Evolutionary conservation across 1,140 invertebrate species (phyloP), one percentile per base, ranked within the genome.

Genomic region (Calliphora vicina): DNA sequence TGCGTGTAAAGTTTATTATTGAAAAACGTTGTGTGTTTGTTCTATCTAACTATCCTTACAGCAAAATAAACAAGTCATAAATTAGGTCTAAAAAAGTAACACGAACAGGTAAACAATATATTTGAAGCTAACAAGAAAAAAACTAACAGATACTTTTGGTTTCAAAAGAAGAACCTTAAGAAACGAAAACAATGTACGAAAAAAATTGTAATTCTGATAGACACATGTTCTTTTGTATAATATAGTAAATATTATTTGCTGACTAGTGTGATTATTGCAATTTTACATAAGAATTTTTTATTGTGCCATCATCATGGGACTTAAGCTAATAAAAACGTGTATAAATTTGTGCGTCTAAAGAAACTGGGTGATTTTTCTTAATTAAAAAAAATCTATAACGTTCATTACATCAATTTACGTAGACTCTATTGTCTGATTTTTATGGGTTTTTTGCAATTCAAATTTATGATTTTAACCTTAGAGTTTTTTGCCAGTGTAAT

Each of bases 261-360:
- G n/a, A n/a, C n/a, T n/a, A n/a, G n/a, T n/a, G n/a, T n/a, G n/a
- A n/a, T n/a, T n/a, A n/a, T n/a, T n/a, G n/a, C 61, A 23, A 23
- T 67, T 67, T 67, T 67, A 67, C 61, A 67, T 50, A 50, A 50
- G 45, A 12, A 50, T 23, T 23, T 67, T 20, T 23, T 67, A 9
- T 67, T 20, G n/a, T 67, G 57, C 57, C 61, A 67, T 67, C 61
- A 67, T 67, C 61, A 67, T 23, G 20, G 61, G 61, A 67, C 61
- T 23, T n/a, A 23, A 23, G 20, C 61, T 57, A 67, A 67, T n/a
- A 61, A 61, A 61, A 50, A 50, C 45, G n/a, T 50, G 20, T 61
- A 61, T 61, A n/a, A 61, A 50, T 17, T 50, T 6, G 2, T 50
- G 2, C 45, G 45, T 50, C 3, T 50, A 57, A n/a, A 23, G n/a